Base-by-base conservation (phyloP, 2,797 vertebrate species). In the Protonibea diacanthus region DNA sequence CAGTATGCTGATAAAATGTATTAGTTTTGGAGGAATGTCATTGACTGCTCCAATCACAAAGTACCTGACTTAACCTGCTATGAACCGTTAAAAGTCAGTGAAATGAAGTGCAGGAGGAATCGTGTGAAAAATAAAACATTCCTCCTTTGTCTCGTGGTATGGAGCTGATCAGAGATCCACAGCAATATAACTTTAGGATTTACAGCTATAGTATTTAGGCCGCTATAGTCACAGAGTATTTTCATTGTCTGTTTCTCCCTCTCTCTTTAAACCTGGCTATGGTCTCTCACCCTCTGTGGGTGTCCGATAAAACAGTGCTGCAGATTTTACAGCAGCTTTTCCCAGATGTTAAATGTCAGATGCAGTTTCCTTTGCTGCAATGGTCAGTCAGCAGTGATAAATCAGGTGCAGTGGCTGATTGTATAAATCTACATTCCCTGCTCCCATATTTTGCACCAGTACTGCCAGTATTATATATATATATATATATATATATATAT, bases 291-390 rank as follows among this genome's bases (percentile, higher is more conserved):
- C 23, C 18, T 17, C 67, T 38, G 47, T 23, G 60, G 70, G 55
- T 61, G 60, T 79, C 51, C 8, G 59, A 78, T 59, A 23, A 76
- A 85, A 81, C 62, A 38, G n/a, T 5, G 55, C 67, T 47, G 67
- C 56, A 45, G 60, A 73, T 12, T 82, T 81, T 58, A 79, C 53
- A 52, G 47, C 78, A 60, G 61, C 73, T 81, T 71, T 82, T 56
- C 80, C 53, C 79, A 77, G 67, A 80, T 74, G 61, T 45, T 74
- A 76, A 76, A 67, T 47, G 63, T 88, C 76, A 76, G 49, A 74
- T 17, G 57, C 44, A 38, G 27, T 84, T 78, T 79, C 40, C 59
- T 55, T 66, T 74, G 78, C 74, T 60, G 76, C 49, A 48, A 18
- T 17, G 42, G 69, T 48, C 70, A 58, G 69, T 25, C 60, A 59